Evolutionary conservation across 2,113 vertebrate genomes (phyloP), one percentile per base, ranked within the genome.

Genomic region (Myiagra hebetior): DNA sequence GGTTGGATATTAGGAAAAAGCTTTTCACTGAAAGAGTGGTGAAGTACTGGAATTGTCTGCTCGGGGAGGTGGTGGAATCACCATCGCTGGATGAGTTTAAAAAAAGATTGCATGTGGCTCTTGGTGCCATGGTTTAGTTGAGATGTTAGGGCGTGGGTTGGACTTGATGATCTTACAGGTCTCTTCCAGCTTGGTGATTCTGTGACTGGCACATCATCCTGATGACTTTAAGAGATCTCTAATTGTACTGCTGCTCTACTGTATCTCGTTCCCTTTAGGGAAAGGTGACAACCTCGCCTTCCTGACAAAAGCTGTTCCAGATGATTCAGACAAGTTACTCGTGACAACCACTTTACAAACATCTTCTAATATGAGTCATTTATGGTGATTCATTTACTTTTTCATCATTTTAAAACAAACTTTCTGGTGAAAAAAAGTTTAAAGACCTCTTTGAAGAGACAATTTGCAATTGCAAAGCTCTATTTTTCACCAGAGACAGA

Each of bases 331-430:
- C 1, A 0, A 96, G 60, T 81, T 47, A 28, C 65, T 91, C 31
- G 1, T 79, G 91, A 93, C 52, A 97, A 91, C 70, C 60, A 63
- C 78, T 93, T 83, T 55, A 42, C 30, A 87, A 87, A 89, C 76
- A 79, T 49, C 79, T 92, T 89, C 76, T 80, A 81, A 67, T 35
- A 46, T 97, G 93, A 96, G 56, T 97, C 89, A 97, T 47, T 87
- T 37, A 74, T 44, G 93, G 62, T 91, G 80, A 95, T 93, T 93
- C 88, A 95, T 93, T 92, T 81, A 73, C 11, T 83, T 89, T 94
- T 94, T 84, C 75, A 91, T 74, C 30, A 18, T 90, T 95, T 83
- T 82, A 78, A 80, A 80, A 87, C 82, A 90, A 94, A 91, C 55
- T 95, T 81, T 42, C 31, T 56, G 35, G 9, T 46, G 33, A 46